Evolutionary conservation across 2,888 invertebrate species (phyloP).

Genomic region (Dasypolia templi): DNA sequence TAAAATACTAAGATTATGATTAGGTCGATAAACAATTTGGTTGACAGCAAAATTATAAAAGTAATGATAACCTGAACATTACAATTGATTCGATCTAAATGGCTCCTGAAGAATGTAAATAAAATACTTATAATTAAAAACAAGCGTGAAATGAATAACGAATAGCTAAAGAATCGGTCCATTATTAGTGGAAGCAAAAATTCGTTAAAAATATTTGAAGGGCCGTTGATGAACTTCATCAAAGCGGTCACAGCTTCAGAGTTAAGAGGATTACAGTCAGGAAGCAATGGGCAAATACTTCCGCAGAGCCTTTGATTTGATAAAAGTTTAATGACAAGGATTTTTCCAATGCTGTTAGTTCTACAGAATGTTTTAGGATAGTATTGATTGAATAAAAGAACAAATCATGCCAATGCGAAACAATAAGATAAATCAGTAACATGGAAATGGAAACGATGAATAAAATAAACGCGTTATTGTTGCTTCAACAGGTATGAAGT

Average conservation of each 20-base stretch:
- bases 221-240: constrained; percentile 43
- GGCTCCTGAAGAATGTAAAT: background rate
- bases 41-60: background rate
- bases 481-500: constrained; percentile 10
- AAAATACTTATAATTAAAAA: background rate
- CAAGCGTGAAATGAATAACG: background rate
- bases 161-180: background rate
- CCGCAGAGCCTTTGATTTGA: constrained; percentile 27
- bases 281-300: constrained; percentile 24
- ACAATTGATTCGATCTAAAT: constrained; percentile 9
- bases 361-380: constrained; percentile 1
- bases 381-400: background rate
- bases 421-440: background rate
- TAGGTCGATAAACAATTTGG: background rate
- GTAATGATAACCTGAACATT: background rate
- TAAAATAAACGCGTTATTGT: constrained; percentile 1
- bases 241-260: constrained; percentile 40
- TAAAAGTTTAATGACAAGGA: constrained; percentile 26
- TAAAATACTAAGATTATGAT: no score
- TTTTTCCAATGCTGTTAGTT: constrained; percentile 22
- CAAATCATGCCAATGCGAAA: constrained; percentile 1
- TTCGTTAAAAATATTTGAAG: constrained; percentile 25
- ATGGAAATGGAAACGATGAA: background rate
- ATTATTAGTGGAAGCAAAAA: constrained; percentile 11
- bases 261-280: constrained; percentile 46